Base-by-base conservation (phyloP, 2,113 vertebrate genomes). In the Chascanopsetta lugubris region DNA sequence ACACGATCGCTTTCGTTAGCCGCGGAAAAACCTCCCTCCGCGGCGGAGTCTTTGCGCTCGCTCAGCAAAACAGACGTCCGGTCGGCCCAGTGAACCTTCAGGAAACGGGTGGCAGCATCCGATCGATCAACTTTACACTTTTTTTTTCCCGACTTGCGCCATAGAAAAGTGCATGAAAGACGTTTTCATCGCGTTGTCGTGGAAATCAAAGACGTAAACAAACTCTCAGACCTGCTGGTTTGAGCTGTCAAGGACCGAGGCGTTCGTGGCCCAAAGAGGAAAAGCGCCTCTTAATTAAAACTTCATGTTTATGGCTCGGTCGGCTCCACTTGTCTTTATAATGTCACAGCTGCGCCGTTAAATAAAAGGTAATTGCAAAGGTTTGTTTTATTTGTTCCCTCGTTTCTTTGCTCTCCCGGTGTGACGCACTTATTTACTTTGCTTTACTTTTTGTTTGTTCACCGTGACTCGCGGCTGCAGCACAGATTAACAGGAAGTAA, bases 1-100 rank as follows among this genome's bases (percentile, higher is more conserved):
- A 59, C 62, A 61, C 54, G 75, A n/a, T 63, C 65, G 40, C 47
- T 79, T 45, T 18, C 62, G 36, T 79, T 86, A 78, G 53, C 63
- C 62, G 18, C 24, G 27, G 67, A 24, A 56, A 26, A n/a, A n/a
- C n/a, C n/a, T n/a, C n/a, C n/a, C n/a, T n/a, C 43, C 34, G 30
- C 1, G 50, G 51, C 57, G 26, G 34, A 32, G 67, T 68, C 36
- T 57, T 47, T 63, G 22, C 51, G 70, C 53, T 59, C 22, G 50
- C 69, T 69, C 67, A 26, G 69, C 46, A 64, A 66, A 62, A 13
- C 30, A 53, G 45, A 61, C 64, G 60, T 61, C 60, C 9, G 55
- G 54, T 3, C 13, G 13, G 24, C 61, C 76, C 26, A 17, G 29
- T 73, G 70, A 66, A 61, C 48, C 20, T 34, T 51, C 15, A 25